Conservation (phyloP, 23 tunicate species). For the Ciona savignyi region DNA sequence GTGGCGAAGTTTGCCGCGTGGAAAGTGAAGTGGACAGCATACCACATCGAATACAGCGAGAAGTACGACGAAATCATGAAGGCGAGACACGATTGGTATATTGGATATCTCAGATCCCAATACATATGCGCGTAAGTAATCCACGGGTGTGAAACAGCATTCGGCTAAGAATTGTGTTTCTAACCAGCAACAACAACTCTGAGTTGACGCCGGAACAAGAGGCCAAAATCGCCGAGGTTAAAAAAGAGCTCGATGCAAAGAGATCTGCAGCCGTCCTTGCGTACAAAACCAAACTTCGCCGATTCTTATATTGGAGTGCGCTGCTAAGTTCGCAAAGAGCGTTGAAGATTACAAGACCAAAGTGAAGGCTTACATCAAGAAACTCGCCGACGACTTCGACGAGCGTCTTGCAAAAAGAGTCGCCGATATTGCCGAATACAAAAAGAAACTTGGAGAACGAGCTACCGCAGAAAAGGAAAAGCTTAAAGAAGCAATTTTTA, state of each 20-base stretch:
- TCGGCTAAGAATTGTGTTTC: neutral
- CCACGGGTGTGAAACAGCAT: neutral
- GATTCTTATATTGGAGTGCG: neutral
- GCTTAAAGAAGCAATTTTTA: neutral
- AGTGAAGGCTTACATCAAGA: neutral
- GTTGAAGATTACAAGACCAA: neutral
- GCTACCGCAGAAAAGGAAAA: neutral
- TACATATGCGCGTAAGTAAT: constrained; percentile 6
- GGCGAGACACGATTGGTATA: constrained; percentile 7
- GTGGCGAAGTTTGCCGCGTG: neutral
- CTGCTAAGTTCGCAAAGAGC: neutral
- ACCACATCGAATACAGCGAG: too few species aligned
- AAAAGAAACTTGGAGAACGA: neutral
- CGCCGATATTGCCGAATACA: constrained; percentile 1
- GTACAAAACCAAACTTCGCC: constrained; percentile 3
- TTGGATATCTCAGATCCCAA: constrained; percentile 3
- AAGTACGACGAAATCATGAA: constrained; percentile 2
- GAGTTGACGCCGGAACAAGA: constrained; percentile 10
- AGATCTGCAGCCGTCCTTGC: neutral
- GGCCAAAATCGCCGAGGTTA: constrained; percentile 13
- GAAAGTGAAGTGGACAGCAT: too few species aligned
- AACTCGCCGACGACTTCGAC: neutral
- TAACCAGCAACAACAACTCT: constrained; percentile 7
- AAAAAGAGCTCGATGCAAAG: neutral
- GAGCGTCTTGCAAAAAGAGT: neutral